phyloP scores from a whole-genome alignment of 2,797 vertebrate genomes.

The Mareca strepera region DNA sequence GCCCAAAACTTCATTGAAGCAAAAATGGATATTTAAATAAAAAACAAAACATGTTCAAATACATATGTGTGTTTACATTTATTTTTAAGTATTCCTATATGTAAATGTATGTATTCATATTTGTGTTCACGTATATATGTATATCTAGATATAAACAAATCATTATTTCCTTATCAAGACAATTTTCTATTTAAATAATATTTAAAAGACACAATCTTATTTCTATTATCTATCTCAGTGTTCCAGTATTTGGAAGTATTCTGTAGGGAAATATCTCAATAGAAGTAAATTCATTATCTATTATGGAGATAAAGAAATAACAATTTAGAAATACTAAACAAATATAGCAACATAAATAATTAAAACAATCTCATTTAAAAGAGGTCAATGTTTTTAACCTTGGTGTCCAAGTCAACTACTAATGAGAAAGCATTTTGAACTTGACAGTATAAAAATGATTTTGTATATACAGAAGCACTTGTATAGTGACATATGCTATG shows the following conservation, averaged over 20 bases:
- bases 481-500: not conserved
- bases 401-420: not conserved
- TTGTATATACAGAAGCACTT: not conserved
- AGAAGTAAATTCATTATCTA: not conserved
- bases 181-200: not conserved
- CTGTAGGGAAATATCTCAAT: not conserved
- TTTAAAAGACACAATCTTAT: not conserved
- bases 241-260: not conserved
- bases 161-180: not conserved
- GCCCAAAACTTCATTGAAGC: not conserved
- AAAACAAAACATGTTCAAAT: rapidly evolving
- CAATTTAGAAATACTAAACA: not conserved
- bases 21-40: not conserved
- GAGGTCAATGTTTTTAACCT: not conserved
- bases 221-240: not conserved
- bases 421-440: not conserved
- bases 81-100: not conserved
- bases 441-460: not conserved
- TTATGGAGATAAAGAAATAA: not conserved
- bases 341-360: not conserved
- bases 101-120: not conserved
- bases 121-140: not conserved
- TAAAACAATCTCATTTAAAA: not conserved
- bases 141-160: not conserved
- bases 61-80: not conserved